Evolutionary conservation across 2,797 vertebrate genomes (phyloP).

Genomic region (Simalia tracyae): DNA sequence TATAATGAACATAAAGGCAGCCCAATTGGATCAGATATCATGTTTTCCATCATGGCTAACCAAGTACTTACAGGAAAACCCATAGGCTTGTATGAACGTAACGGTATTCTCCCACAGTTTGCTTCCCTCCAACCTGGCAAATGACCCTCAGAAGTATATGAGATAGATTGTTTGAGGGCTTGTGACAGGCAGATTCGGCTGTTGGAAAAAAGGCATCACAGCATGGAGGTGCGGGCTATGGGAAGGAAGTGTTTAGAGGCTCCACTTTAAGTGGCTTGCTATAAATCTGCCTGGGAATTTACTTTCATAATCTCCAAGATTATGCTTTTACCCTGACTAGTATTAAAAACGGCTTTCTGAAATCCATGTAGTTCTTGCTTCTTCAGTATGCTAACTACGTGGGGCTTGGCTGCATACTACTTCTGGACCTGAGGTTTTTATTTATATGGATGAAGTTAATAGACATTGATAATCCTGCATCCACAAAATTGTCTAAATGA

Average conservation of each 20-base stretch:
- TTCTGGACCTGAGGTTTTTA: not conserved
- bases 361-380: not conserved
- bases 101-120: not conserved
- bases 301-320: not conserved
- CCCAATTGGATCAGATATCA: not conserved
- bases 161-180: too few species aligned
- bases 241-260: not conserved
- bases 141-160: not conserved
- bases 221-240: not conserved
- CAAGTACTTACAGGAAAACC: not conserved
- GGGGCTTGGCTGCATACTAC: not conserved
- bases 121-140: not conserved
- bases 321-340: not conserved
- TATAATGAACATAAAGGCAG: not conserved
- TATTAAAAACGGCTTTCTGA: not conserved
- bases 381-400: not conserved
- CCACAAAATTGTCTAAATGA: not conserved
- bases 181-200: not conserved
- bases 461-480: not conserved
- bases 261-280: not conserved
- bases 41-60: not conserved
- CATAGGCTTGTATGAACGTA: not conserved
- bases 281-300: not conserved
- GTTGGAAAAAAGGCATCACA: not conserved
- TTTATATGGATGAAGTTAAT: not conserved